Base-by-base conservation (phyloP, 2,888 invertebrate species). In the Notocelia uddmanniana region DNA sequence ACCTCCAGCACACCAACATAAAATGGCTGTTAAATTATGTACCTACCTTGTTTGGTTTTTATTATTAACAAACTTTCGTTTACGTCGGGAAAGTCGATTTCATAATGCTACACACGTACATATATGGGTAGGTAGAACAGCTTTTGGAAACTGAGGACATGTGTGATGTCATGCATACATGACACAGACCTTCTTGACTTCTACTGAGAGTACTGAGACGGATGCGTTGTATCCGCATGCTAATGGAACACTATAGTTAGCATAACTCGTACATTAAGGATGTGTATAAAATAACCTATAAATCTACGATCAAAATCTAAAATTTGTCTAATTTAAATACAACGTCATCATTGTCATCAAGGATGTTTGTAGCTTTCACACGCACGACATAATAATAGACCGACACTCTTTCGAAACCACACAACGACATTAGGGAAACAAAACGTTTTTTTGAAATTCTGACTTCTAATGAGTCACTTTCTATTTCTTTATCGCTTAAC, bases 401-500 rank as follows among this genome's bases (percentile, higher is more conserved):
- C 8, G 52, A 45, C 62, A 45, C 45, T 69, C 45, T 69, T 69
- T 69, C 55, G 45, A 63, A 62, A 69, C 62, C 69, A 54, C 68
- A 41, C 54, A 64, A 69, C 57, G 68, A 62, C 68, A 73, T 73
- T 74, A 66, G 59, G 74, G 74, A 74, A 75, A 74, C 73, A 68
- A 76, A 74, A 67, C 54, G 63, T 59, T 63, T 69, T 59, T 74
- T 57, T 73, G 74, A 76, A 77, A 76, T 74, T 55, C 41, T 73
- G 70, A 66, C 66, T 66, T 66, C 68, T 68, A 75, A 74, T 71
- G 75, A 71, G 72, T 72, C 75, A 77, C 80, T 80, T 80, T 80
- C 80, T 79, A 77, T 77, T 78, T 79, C 76, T 76, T 74, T 74
- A 75, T 75, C 52, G 73, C 79, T 79, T 76, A 76, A 75, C 69